Evolutionary conservation across 2,113 vertebrate species (phyloP).

Genomic region (Hydrochoerus hydrochaeris): DNA sequence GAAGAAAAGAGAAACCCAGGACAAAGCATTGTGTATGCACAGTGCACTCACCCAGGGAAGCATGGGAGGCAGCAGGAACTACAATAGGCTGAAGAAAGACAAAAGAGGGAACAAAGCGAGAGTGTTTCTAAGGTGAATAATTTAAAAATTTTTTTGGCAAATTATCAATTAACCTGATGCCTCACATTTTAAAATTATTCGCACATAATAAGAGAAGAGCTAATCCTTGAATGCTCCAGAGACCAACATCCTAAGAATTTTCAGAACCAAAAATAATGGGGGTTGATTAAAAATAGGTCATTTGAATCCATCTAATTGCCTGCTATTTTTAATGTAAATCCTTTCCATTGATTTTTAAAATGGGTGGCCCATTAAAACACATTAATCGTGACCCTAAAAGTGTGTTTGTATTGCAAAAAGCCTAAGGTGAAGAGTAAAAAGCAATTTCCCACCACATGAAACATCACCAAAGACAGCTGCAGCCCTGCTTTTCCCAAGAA

Average conservation of each 20-base stretch:
- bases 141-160: background rate
- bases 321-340: conserved; percentile 80
- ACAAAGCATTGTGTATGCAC: background rate
- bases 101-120: too few species aligned
- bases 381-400: conserved; percentile 77
- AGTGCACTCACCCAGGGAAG: background rate
- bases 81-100: fast-evolving
- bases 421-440: conserved; percentile 69
- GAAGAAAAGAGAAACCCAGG: background rate
- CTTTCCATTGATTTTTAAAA: conserved; percentile 80
- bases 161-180: conserved; percentile 27
- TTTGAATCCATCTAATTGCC: conserved; percentile 72
- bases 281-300: conserved; percentile 80
- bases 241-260: conserved; percentile 28
- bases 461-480: background rate
- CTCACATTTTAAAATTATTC: conserved; percentile 59
- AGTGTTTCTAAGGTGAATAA: background rate
- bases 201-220: background rate
- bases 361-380: conserved; percentile 77
- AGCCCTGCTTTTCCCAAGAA: conserved; percentile 28
- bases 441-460: conserved; percentile 69
- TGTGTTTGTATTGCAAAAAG: conserved; percentile 55
- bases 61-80: background rate
- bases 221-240: background rate
- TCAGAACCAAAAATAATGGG: conserved; percentile 72